Conservation (phyloP, 1,140 invertebrate species). For the Drosophila sechellia region DNA sequence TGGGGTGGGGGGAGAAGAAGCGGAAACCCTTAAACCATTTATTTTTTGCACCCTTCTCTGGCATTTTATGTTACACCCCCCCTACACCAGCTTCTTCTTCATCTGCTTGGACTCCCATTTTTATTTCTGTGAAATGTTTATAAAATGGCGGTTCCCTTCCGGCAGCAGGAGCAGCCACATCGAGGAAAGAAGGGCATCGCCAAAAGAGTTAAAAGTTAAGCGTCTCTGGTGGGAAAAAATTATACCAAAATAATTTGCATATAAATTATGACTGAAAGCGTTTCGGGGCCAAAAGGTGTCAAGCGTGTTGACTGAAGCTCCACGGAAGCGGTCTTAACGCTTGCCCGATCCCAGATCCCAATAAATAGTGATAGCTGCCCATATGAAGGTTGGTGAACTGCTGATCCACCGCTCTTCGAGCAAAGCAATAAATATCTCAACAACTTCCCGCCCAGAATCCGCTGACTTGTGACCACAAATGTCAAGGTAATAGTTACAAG, state of each 20-base stretch:
- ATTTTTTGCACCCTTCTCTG: slow-evolving; percentile 30
- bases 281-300: slow-evolving; percentile 32
- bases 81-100: slow-evolving; percentile 1
- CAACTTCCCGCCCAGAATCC: not conserved
- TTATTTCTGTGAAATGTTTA: slow-evolving; percentile 67
- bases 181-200: slow-evolving; percentile 6
- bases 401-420: not conserved
- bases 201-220: slow-evolving; percentile 74
- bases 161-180: slow-evolving; percentile 25
- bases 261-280: slow-evolving; percentile 74
- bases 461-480: slow-evolving; percentile 6
- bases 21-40: slow-evolving; percentile 54
- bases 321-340: slow-evolving; percentile 22
- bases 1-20: not conserved
- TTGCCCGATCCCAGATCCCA: slow-evolving; percentile 13
- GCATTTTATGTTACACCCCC: slow-evolving; percentile 7
- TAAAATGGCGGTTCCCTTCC: slow-evolving; percentile 72
- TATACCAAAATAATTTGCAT: slow-evolving; percentile 77
- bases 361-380: slow-evolving; percentile 40
- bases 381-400: slow-evolving; percentile 23
- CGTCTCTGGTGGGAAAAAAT: slow-evolving; percentile 50
- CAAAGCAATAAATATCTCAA: slow-evolving; percentile 31
- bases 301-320: slow-evolving; percentile 42
- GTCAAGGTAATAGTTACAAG: not conserved
- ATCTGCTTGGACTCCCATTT: slow-evolving; percentile 46